Evolutionary conservation across 2,888 invertebrate species (phyloP), one percentile per base, ranked within the genome.

Genomic region (Hofmannophila pseudospretella): DNA sequence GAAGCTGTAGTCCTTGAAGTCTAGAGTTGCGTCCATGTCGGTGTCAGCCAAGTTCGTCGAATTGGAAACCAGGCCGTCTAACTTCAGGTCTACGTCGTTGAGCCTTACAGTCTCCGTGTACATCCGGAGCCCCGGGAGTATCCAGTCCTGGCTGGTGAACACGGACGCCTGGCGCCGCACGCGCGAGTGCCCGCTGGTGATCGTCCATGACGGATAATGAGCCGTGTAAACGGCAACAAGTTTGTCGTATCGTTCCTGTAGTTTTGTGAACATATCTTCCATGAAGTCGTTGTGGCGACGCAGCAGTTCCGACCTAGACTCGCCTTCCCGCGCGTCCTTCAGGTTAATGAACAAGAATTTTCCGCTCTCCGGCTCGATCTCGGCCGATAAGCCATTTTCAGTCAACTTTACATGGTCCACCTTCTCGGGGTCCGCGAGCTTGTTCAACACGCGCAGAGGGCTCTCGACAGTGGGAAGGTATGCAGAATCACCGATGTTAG

Each of bases 391-490:
- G 0, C 84, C 85, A 3, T 74, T 61, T 20, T 85, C 77, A 1
- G 82, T 81, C 1, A 85, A 48, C 4, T 53, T 69, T 0, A 88
- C 75, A 26, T 68, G 62, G 42, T 81, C 72, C 7, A 67, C 58
- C 10, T 66, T 61, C 2, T 68, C 58, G 0, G 85, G 76, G 4
- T 80, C 75, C 0, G 85, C 77, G 4, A 90, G 54, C 16, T 85
- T 72, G 46, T 89, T 82, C 23, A 94, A 53, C 0, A 88, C 88
- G 1, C 74, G 70, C 7, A 90, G 41, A 0, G 93, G 89, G 41
- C 88, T 84, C 29, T 90, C 84, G 0, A 94, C 94, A 11, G 88
- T 86, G 5, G 92, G 89, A 34, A 91, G 71, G 60, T 92, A 93
- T 1, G 87, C 70, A 12, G 85, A 58, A 1, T 69, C 51, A 0